Base-by-base conservation (phyloP, 2,888 invertebrate species). In the Deilephila elpenor region DNA sequence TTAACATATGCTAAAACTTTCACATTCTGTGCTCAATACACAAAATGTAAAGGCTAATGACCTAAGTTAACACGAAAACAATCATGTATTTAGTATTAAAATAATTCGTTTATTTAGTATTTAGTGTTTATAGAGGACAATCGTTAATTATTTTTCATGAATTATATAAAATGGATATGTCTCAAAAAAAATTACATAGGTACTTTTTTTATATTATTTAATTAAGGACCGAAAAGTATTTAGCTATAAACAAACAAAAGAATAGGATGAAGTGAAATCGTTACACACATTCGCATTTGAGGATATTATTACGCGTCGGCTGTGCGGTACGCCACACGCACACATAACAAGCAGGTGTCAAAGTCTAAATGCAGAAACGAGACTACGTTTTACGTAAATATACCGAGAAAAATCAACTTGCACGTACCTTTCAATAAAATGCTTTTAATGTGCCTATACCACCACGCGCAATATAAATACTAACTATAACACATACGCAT, bases 281-380 rank as follows among this genome's bases (percentile, higher is more conserved):
- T 72, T 78, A 74, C 78, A 83, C 79, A 86, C 84, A 84, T 84
- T 86, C 83, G 84, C 85, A 82, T 74, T 74, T 74, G 79, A 78
- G 82, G 83, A 83, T 87, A 85, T 80, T 84, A 86, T 86, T 86
- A 88, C 84, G 82, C 87, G 82, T 82, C 84, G 83, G 83, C 83
- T 53, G 60, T 74, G 11, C 72, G 73, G 74, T 82, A 78, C 77
- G 77, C 81, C 80, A 80, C 87, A 90, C 91, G 86, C 91, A 89
- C 84, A 85, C 89, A 83, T 74, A 79, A 80, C 77, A 75, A 80
- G 83, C 83, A 84, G 88, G 93, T 92, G 92, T 93, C 93, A 93
- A 93, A 93, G 93, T 93, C 93, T 92, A 93, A 91, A 86, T 87
- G 78, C 80, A 82, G 82, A 83, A 83, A 81, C 77, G 81, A 80